Evolutionary conservation across 2,888 invertebrate species (phyloP), one percentile per base, ranked within the genome.

Genomic region (Cryptocephalus moraei): DNA sequence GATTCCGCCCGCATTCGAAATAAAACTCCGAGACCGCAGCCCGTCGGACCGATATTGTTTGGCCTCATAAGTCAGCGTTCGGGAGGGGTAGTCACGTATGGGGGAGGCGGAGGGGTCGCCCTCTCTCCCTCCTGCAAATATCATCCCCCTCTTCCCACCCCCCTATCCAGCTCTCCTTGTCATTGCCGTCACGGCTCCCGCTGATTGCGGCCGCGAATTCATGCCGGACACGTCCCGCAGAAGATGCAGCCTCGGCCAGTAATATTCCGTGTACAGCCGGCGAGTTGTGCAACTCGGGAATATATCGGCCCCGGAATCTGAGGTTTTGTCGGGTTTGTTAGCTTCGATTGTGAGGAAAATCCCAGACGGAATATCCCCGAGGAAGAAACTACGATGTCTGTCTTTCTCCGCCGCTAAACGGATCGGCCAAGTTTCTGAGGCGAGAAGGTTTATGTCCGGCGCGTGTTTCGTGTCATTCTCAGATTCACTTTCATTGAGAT

Each of bases 151-250:
- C 2, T 4, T 41, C 46, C 47, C 41, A 43, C 42, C 49, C 52
- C 61, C 22, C 22, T 6, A 2, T 22, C 2, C 6, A 2, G 22
- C 22, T 22, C 22, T 22, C 22, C 22, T 67, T 67, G 64, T 64
- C 64, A 67, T 67, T 67, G 62, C 59, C 64, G 65, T 67, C 68
- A 68, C 67, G 65, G 59, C 59, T 59, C 50, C 60, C 59, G 61
- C 64, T 67, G 68, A 68, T 68, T 68, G 67, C 65, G 62, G 61
- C 59, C 57, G 53, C 61, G 62, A 62, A 60, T 62, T 55, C 62
- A 68, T 68, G 69, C 68, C 57, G 68, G 63, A 66, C 68, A 68
- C 68, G 68, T 69, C 55, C 56, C 58, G 47, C 56, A 52, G 54
- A 57, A 63, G 61, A 63, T 62, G 62, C 63, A 62, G 60, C 43